A percentile compares a stretch with the other conserved stretches of the same genome.
Conservation (phyloP, 2,888 invertebrate species). For the Drosophila subquinaria region DNA sequence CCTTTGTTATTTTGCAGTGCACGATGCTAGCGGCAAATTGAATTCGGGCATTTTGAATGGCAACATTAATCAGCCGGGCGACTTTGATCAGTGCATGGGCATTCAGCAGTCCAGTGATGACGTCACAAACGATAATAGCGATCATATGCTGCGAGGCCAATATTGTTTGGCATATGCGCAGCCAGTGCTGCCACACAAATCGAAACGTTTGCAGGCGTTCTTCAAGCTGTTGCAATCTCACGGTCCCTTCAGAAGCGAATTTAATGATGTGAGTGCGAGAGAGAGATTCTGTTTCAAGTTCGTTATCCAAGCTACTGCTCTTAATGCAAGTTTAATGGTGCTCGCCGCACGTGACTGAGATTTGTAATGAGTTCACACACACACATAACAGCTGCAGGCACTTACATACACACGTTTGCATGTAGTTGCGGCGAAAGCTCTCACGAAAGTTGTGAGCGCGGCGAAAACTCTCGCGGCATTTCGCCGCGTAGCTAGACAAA, state of each 20-base stretch:
- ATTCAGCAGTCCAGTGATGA: slow-evolving; percentile 61
- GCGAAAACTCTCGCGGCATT: slow-evolving; percentile 17
- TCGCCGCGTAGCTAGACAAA: slow-evolving; percentile 5
- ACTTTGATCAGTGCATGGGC: slow-evolving; percentile 85
- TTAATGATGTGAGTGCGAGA: slow-evolving; percentile 88
- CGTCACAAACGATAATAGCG: slow-evolving; percentile 23
- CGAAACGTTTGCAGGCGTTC: slow-evolving; percentile 86
- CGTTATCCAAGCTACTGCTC: slow-evolving; percentile 47
- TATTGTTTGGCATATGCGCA: slow-evolving; percentile 89
- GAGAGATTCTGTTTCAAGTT: slow-evolving; percentile 32
- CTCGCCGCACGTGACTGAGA: slow-evolving; percentile 46
- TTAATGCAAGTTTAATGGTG: slow-evolving; percentile 41
- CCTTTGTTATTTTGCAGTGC: slow-evolving; percentile 86
- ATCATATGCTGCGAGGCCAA: slow-evolving; percentile 85
- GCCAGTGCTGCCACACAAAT: slow-evolving; percentile 86
- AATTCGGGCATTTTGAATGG: slow-evolving; percentile 89
- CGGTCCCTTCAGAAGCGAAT: slow-evolving; percentile 88
- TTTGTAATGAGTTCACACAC: slow-evolving; percentile 38
- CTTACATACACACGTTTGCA: not conserved
- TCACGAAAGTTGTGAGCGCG: not conserved
- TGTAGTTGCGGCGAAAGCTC: slow-evolving; percentile 18
- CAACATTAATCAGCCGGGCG: slow-evolving; percentile 89
- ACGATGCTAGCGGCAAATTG: slow-evolving; percentile 89
- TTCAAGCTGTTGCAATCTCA: slow-evolving; percentile 88
- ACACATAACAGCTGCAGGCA: not conserved